Evolutionary conservation across 2,888 invertebrate species (phyloP), one percentile per base, ranked within the genome.

Genomic region (Pasiphila rectangulata): DNA sequence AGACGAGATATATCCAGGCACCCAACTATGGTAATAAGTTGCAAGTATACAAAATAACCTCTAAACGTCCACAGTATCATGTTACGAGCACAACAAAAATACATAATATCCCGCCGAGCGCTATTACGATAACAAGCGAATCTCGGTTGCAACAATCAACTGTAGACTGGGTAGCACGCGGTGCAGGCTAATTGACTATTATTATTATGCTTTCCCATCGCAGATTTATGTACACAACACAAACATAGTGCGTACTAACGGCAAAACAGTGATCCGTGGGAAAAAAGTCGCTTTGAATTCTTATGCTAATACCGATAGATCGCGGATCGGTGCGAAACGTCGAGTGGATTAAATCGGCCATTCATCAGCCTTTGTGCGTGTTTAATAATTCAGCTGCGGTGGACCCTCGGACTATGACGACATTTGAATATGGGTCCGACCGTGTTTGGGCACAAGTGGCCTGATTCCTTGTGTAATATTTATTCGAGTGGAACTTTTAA

Each of bases 251-350:
- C 59, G 52, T 51, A 51, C 56, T 76, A 75, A 75, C 71, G 72
- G 71, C 66, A 50, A 52, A 56, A 59, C 54, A 52, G 52, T 50
- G 64, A 4, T 12, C 27, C 38, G 38, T 38, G 38, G 27, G 38
- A 38, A 38, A 65, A 17, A 16, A 27, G 78, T 69, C 32, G 59
- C 61, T 49, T 53, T 51, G 58, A 54, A 81, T 81, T 84, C 77
- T 80, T 81, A 86, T 86, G 86, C 61, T 72, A 85, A 86, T 85
- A 51, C 54, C 68, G 62, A 75, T 79, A 76, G 72, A 70, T 80
- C 75, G 80, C 81, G 58, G 81, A 80, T 83, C 68, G 76, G 69
- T 75, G 75, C 76, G 64, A 76, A 76, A 66, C 65, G 67, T 50
- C 64, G 67, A 56, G 56, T 37, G 50, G 37, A 50, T 50, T 46